Conservation (phyloP, 2,113 vertebrate species). For the Sebastes schlegelii region DNA sequence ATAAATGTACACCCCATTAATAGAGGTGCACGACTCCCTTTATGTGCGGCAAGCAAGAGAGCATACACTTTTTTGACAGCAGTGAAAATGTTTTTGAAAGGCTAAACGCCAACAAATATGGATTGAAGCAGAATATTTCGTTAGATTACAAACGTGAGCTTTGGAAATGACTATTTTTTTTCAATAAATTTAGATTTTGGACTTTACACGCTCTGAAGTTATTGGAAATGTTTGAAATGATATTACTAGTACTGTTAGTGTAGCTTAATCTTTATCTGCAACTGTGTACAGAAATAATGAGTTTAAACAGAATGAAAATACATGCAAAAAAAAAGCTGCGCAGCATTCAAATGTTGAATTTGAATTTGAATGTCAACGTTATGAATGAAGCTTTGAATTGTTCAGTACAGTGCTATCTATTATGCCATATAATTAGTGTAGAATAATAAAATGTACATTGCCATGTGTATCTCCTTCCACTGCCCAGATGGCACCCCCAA, state of each 20-base stretch:
- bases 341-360: neutral
- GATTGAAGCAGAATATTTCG: neutral
- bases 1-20: neutral
- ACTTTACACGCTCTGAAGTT: too few species aligned
- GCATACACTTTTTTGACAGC: neutral
- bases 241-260: neutral
- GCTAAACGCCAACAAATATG: neutral
- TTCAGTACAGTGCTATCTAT: neutral
- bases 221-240: too few species aligned
- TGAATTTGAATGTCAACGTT: neutral
- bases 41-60: neutral
- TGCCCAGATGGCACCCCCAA: constrained; percentile 96
- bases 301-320: neutral
- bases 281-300: neutral
- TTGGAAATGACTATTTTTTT: neutral
- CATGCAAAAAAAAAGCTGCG: neutral
- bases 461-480: constrained; percentile 10
- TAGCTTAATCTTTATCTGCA: neutral
- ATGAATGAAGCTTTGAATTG: neutral
- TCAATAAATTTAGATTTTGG: neutral
- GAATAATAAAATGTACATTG: neutral
- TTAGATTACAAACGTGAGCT: neutral
- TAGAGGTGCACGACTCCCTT: neutral
- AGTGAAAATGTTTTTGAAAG: neutral
- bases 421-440: neutral